phyloP scores from a whole-genome alignment of 2,888 invertebrate species.

The Dryomyza anilis region DNA sequence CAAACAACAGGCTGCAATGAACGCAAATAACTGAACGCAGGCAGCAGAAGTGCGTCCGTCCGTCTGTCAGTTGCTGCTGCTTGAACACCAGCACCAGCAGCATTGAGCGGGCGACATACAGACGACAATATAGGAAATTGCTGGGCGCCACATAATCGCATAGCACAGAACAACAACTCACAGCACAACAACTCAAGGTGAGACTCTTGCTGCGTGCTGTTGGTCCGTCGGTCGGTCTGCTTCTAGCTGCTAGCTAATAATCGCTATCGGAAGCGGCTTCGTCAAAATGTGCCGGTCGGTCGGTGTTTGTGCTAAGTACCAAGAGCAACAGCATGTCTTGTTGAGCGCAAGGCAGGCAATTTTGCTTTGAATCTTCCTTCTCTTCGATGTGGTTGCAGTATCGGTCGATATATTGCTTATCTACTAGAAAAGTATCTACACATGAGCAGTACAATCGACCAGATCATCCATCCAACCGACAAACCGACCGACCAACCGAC shows the following conservation, averaged over 20 bases:
- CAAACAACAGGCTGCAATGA: conserved; percentile 24
- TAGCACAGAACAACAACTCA: neutral
- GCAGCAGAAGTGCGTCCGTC: neutral
- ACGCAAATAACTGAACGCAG: conserved; percentile 2
- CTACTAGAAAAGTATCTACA: too few relatives aligned
- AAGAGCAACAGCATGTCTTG: too few relatives aligned
- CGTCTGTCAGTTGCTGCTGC: too few relatives aligned
- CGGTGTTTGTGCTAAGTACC: conserved; percentile 18
- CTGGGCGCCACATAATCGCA: conserved; percentile 23
- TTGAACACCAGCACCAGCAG: neutral
- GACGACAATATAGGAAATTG: conserved; percentile 4
- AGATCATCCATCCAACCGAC: too few relatives aligned
- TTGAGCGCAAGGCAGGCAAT: too few relatives aligned
- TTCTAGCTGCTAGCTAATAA: too few relatives aligned
- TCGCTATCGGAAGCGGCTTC: neutral
- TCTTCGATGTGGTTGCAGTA: too few relatives aligned
- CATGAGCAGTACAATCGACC: too few relatives aligned
- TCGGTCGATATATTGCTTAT: too few relatives aligned
- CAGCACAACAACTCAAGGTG: conserved; percentile 8
- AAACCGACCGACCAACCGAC: too few relatives aligned
- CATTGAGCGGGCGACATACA: conserved; percentile 1
- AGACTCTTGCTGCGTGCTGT: neutral
- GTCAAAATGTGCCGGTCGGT: neutral
- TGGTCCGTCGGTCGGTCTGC: too few relatives aligned
- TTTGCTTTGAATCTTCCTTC: too few relatives aligned